Conservation (phyloP, 2,113 vertebrate genomes). For the Saguinus midas region DNA sequence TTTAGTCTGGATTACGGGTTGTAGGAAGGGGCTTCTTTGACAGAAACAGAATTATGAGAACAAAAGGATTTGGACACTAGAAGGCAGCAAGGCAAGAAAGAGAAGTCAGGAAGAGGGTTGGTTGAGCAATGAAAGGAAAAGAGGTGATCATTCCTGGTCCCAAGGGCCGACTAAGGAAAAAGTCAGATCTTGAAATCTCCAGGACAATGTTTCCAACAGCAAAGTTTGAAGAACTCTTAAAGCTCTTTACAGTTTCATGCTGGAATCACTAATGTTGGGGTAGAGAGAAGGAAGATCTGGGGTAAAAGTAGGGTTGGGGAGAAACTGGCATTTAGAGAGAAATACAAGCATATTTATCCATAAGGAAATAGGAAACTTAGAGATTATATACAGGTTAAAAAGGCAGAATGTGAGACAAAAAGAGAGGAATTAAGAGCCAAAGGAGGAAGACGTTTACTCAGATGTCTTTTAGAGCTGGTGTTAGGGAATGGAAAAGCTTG, state of each 20-base stretch:
- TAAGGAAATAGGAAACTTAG: slow-evolving; percentile 32
- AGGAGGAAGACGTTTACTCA: not conserved
- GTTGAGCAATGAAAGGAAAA: not conserved
- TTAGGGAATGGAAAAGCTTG: not conserved
- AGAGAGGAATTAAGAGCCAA: not conserved
- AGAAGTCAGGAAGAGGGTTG: slow-evolving; percentile 24
- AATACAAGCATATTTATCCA: slow-evolving; percentile 29
- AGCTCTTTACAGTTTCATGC: not conserved
- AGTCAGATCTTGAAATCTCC: slow-evolving; percentile 24
- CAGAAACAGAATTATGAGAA: slow-evolving; percentile 24
- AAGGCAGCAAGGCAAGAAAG: slow-evolving; percentile 20
- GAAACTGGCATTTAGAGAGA: slow-evolving; percentile 25
- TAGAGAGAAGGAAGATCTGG: slow-evolving; percentile 25
- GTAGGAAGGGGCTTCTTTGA: slow-evolving; percentile 35
- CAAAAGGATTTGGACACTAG: slow-evolving; percentile 4
- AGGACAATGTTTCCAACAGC: slow-evolving; percentile 57
- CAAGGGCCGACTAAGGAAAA: slow-evolving; percentile 33
- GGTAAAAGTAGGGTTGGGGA: slow-evolving; percentile 28
- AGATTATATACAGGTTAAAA: not conserved
- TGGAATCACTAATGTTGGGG: slow-evolving; percentile 18
- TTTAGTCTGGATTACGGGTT: slow-evolving; percentile 16
- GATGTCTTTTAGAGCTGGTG: slow-evolving; percentile 4
- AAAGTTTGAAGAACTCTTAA: slow-evolving; percentile 38
- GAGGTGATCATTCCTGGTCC: not conserved
- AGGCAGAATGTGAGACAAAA: slow-evolving; percentile 37